Evolutionary conservation across 2,113 vertebrate genomes (phyloP), one percentile per base, ranked within the genome.

Genomic region (Cynopterus brachyotis): DNA sequence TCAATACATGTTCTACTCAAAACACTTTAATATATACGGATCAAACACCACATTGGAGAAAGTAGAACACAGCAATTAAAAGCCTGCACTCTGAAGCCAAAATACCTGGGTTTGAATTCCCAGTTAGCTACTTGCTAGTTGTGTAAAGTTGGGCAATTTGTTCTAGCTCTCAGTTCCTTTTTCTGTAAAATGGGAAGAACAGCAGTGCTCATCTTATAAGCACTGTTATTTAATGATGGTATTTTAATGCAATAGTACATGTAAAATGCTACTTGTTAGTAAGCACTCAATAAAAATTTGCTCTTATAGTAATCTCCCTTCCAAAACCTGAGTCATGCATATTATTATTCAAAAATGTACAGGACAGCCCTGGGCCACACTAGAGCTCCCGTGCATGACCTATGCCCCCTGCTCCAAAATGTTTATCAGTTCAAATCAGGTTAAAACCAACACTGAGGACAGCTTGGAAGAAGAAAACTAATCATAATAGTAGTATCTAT

Each of bases 321-420:
- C 13, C 42, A 79, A 80, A 62, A 62, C 40, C 53, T 5, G 3
- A 92, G 13, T n/a, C 26, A 86, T 37, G 22, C 4, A 22, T 42
- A 76, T 91, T 4, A 42, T 67, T 89, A 32, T 55, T 15, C 45
- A 55, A 80, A 91, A 94, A 8, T 15, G 32, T 13, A 30, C 2
- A 45, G 24, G 22, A 57, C 24, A 79, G 69, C 10, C 11, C 17
- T 62, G 42, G 40, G 35, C 32, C 22, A 28, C 4, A 2, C 8
- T n/a, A 47, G 28, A 0, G 2, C 9, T 90, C 60, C 32, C 0
- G 0, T 1, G 9, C 6, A 22, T 30, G 10, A 17, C 6, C 6
- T 55, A 1, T 78, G 57, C 2, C 64, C 4, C 1, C 5, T 47
- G 7, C 7, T 1, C 76, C n/a, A 60, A 1, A 3, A 1, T 47